Evolutionary conservation across 2,113 vertebrate genomes (phyloP).

Genomic region (Hemicordylus capensis): DNA sequence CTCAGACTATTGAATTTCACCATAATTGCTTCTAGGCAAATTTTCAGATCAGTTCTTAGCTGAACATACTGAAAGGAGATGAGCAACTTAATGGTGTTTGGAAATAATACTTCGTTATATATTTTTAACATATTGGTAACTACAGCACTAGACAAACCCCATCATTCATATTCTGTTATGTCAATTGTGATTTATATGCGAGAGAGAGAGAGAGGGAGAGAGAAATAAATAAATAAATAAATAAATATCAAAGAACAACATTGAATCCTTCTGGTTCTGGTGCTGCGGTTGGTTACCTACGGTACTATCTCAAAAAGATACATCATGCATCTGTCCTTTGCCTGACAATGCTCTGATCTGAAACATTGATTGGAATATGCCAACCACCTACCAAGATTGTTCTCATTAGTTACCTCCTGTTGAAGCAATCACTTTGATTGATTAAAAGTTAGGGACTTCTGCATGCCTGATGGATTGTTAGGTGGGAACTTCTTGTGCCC

Average conservation of each 20-base stretch:
- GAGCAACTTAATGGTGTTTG: not conserved
- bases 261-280: not conserved
- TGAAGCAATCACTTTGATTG: conserved; percentile 29
- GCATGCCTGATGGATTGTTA: conserved; percentile 6
- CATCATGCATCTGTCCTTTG: not conserved
- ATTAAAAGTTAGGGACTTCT: conserved; percentile 35
- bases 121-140: not conserved
- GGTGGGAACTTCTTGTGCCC: not conserved
- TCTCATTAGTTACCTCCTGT: conserved; percentile 12
- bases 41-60: no score
- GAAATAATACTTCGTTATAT: not conserved
- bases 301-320: not conserved
- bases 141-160: not conserved
- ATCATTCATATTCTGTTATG: not conserved
- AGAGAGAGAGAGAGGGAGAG: not conserved
- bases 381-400: not conserved
- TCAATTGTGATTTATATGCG: not conserved
- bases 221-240: no score
- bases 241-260: not conserved
- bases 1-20: no score
- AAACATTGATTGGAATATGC: conserved; percentile 1
- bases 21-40: no score
- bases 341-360: not conserved
- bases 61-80: not conserved
- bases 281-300: not conserved